Percentiles rank a stretch among this genome's conserved stretches.
Evolutionary conservation across 1,140 invertebrate species (phyloP).

Genomic region (Saccostrea cuccullata): DNA sequence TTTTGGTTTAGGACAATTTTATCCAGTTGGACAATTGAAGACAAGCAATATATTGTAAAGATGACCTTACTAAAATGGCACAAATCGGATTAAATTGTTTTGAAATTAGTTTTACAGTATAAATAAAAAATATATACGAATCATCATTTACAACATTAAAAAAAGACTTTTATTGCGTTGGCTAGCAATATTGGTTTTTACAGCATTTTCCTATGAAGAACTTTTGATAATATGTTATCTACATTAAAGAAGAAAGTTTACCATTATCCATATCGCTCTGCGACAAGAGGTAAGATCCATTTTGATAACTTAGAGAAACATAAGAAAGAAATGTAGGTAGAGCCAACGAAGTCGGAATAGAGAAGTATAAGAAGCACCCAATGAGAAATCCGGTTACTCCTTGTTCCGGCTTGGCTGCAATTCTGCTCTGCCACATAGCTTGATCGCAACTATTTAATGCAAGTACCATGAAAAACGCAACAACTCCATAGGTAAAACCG

Average conservation of each 20-base stretch:
- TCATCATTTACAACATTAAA: too few relatives aligned
- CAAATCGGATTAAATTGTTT: too few relatives aligned
- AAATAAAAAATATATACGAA: too few relatives aligned
- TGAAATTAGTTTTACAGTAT: too few relatives aligned
- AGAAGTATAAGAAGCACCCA: slow-evolving; percentile 76
- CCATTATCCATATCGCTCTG: slow-evolving; percentile 67
- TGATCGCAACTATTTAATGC: slow-evolving; percentile 78
- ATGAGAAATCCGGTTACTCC: slow-evolving; percentile 76
- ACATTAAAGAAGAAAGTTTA: slow-evolving; percentile 36
- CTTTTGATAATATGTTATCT: too few relatives aligned
- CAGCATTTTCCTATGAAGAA: too few relatives aligned
- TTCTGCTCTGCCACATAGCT: slow-evolving; percentile 72
- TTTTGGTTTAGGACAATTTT: too few relatives aligned
- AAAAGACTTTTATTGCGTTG: too few relatives aligned
- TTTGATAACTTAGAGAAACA: slow-evolving; percentile 60
- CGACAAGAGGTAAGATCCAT: slow-evolving; percentile 61
- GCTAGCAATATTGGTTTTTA: too few relatives aligned
- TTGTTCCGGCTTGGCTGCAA: slow-evolving; percentile 73
- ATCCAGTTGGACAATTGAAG: too few relatives aligned
- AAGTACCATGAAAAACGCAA: slow-evolving; percentile 68
- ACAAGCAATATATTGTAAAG: too few relatives aligned
- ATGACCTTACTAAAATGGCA: too few relatives aligned
- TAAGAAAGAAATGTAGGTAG: slow-evolving; percentile 74
- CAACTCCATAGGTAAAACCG: slow-evolving; percentile 70
- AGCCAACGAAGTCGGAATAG: slow-evolving; percentile 71